Evolutionary conservation across 2,113 vertebrate species (phyloP), one percentile per base, ranked within the genome.

Genomic region (Accipiter cooperii): DNA sequence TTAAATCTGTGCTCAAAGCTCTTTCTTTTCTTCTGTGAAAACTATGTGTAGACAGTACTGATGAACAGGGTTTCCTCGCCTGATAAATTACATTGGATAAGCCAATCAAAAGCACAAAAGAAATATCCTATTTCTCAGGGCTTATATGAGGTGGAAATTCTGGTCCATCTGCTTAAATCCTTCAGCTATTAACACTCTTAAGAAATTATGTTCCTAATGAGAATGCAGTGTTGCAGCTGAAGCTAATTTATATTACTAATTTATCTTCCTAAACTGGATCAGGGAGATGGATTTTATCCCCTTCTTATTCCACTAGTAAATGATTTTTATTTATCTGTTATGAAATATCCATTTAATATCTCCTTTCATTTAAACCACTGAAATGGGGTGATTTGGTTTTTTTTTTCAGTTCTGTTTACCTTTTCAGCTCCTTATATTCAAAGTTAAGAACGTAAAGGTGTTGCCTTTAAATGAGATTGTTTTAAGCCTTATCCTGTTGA

Each of bases 191-290:
- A 91, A 60, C 24, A 60, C 12, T 31, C 44, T 73, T 76, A 54
- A 92, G 74, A 89, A 84, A 87, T 73, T 76, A 25, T 5, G 5
- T 40, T 91, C 22, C 9, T 95, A 92, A 92, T 80, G 52, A 84
- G 77, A 95, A 89, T n/a, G 40, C 31, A 73, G 34, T 58, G 19
- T 85, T 94, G 80, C 69, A 61, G 34, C 58, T 92, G 31, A 85
- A 95, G 20, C 4, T 65, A 65, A 87, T 92, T 92, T 84, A 28
- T 71, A 60, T 64, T 81, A n/a, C 38, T 54, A 76, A 83, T 76
- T 89, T 74, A 36, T 92, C 29, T 71, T 87, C 57, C 29, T 58
- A 82, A 73, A 2, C 6, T 68, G 36, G 33, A 84, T 82, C 25
- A 5, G 1, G 18, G 52, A 71, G 16, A n/a, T 34, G 38, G n/a